Base-by-base conservation (phyloP, 2,113 vertebrate genomes). In the Rhabdomys dilectus region DNA sequence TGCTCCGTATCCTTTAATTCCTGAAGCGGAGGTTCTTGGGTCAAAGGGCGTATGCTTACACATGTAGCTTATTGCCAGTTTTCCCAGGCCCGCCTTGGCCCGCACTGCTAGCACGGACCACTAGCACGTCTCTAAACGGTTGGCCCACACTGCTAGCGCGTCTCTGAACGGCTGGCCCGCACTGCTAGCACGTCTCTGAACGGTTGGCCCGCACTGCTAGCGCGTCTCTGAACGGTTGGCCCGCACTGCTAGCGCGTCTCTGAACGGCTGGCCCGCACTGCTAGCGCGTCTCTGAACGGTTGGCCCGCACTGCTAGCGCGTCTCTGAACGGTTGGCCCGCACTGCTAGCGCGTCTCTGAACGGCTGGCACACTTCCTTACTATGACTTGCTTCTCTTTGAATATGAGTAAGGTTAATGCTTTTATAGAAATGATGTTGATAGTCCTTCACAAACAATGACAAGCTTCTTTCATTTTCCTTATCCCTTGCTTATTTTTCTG, bases 401-500 rank as follows among this genome's bases (percentile, higher is more conserved):
- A 82, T 88, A 56, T 78, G 12, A 84, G 31, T 34, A 21, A 92
- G 48, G 1, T 66, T 85, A 86, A 73, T 60, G 77, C 19, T 88
- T 87, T 72, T 73, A 12, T 39, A 93, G 12, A 13, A 31, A 45
- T 95, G n/a, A 31, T 24, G 34, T 42, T 87, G 56, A 2, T 19
- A 11, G 85, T 42, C 86, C 15, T 84, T 80, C 45, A 72, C 21
- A 76, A 81, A 53, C 87, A 56, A 70, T 48, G 56, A 29, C 90
- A 36, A 68, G 26, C 45, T 89, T 58, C 91, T 89, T 78, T 86
- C 36, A 48, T 91, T n/a, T 84, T n/a, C 42, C 51, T 92, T 91
- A n/a, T 82, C 42, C 42, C 60, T 92, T 89, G 89, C 15, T 86
- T 95, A 8, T 78, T 91, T 94, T 96, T 56, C 88, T 75, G n/a